These are phyloP conservation scores for Rhopalosiphum maidis DNA, from an alignment of 1,140 invertebrate genomes.

Conservation along the genomic window DNA sequence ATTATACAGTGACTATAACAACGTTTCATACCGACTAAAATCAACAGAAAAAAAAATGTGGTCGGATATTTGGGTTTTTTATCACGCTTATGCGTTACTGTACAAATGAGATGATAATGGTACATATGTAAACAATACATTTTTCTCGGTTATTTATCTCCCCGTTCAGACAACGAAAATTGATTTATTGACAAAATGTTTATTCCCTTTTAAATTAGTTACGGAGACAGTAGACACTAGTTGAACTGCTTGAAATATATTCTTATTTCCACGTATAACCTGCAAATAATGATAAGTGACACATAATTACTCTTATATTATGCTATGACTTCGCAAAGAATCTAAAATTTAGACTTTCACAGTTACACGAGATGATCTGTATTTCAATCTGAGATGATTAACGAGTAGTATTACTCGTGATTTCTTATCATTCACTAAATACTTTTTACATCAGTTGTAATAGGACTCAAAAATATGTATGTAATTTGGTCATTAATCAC, in stretches of 20 bases:
- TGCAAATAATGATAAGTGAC: background rate
- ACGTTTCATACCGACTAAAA: background rate
- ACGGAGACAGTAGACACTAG: background rate
- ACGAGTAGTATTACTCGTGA: background rate
- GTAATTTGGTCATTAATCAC: background rate
- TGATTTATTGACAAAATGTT: background rate
- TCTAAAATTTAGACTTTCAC: too few species aligned
- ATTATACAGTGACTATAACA: background rate
- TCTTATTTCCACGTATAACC: background rate
- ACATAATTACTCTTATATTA: background rate
- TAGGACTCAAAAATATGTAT: background rate
- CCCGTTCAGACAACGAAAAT: background rate
- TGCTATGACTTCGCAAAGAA: background rate
- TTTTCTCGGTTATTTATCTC: background rate
- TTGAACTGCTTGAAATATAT: background rate
- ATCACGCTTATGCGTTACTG: background rate
- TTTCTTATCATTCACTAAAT: background rate
- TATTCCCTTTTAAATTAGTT: background rate
- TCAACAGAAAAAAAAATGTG: background rate
- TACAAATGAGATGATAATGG: background rate
- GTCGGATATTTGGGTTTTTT: background rate
- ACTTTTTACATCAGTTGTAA: background rate
- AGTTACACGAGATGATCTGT: background rate
- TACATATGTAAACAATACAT: background rate
- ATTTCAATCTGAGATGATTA: background rate